Percentiles rank a stretch among this genome's conserved stretches.
Evolutionary conservation across 1,140 invertebrate species (phyloP).

Genomic region (Littorina saxatilis): DNA sequence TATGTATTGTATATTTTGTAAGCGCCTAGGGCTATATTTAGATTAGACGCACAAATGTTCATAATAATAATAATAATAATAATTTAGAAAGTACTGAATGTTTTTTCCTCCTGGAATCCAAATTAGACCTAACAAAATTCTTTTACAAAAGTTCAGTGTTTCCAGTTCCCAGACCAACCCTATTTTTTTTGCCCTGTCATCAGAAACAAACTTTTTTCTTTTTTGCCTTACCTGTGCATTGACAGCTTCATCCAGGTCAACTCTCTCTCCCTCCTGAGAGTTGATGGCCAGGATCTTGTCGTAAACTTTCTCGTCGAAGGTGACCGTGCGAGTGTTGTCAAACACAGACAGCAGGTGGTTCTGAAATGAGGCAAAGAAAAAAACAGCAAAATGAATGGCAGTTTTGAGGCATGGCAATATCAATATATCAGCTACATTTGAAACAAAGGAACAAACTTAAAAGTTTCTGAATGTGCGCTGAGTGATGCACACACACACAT

Average conservation of each 20-base stretch:
- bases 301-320: slow-evolving; percentile 97
- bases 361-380: slow-evolving; percentile 76
- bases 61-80: too few relatives aligned
- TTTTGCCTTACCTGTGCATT: slow-evolving; percentile 81
- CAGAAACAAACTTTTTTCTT: too few relatives aligned
- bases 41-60: too few relatives aligned
- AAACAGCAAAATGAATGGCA: neutral
- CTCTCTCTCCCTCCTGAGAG: slow-evolving; percentile 94
- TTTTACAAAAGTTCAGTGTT: too few relatives aligned
- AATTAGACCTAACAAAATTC: too few relatives aligned
- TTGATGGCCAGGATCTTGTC: slow-evolving; percentile 96
- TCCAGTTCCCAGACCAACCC: too few relatives aligned
- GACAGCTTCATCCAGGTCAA: slow-evolving; percentile 91
- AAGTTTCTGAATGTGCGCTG: neutral
- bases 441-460: neutral
- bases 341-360: slow-evolving; percentile 97
- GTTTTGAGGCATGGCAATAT: neutral
- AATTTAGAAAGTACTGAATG: too few relatives aligned
- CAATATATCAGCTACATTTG: neutral
- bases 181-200: too few relatives aligned
- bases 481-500: neutral
- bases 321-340: slow-evolving; percentile 94
- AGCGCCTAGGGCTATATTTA: too few relatives aligned
- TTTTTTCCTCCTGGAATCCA: too few relatives aligned
- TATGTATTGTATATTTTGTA: too few relatives aligned